These are phyloP conservation scores for Ondatra zibethicus DNA, from an alignment of 2,113 vertebrate genomes.

Conservation along the genomic window DNA sequence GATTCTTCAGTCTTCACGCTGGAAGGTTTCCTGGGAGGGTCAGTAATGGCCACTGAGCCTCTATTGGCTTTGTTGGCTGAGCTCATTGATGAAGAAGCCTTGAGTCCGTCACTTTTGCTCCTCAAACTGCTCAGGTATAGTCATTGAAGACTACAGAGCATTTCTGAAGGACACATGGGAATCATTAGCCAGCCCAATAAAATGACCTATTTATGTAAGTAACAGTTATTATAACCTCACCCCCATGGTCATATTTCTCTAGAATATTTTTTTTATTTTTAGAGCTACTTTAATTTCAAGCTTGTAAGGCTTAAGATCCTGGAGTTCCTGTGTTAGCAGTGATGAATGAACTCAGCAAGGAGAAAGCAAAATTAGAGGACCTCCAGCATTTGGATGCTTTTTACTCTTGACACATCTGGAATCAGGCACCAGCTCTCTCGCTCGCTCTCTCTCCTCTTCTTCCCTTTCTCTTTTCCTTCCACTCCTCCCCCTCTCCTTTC, in stretches of 20 bases:
- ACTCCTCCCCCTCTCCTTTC: background rate
- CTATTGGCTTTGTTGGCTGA: slow-evolving; percentile 62
- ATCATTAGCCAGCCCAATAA: slow-evolving; percentile 74
- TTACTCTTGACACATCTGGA: background rate
- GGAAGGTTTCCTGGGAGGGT: slow-evolving; percentile 53
- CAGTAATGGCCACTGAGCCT: slow-evolving; percentile 50
- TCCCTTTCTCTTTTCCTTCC: too few species aligned
- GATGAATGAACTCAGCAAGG: background rate
- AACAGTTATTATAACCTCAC: slow-evolving; percentile 67
- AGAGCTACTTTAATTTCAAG: slow-evolving; percentile 58
- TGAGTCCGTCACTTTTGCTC: slow-evolving; percentile 69
- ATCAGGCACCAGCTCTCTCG: background rate
- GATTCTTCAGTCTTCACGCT: slow-evolving; percentile 35
- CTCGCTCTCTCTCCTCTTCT: background rate
- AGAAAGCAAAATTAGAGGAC: slow-evolving; percentile 4
- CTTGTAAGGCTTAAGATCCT: background rate
- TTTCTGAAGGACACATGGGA: slow-evolving; percentile 57
- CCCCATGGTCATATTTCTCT: slow-evolving; percentile 53
- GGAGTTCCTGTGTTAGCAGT: slow-evolving; percentile 15
- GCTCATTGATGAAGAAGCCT: slow-evolving; percentile 57
- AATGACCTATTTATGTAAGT: slow-evolving; percentile 67
- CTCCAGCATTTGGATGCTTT: background rate
- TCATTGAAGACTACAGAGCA: slow-evolving; percentile 58
- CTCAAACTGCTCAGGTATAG: slow-evolving; percentile 11
- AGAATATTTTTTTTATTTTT: slow-evolving; percentile 48